A percentile compares a stretch with the other conserved stretches of the same genome.
Evolutionary conservation across 2,797 vertebrate genomes (phyloP).

Genomic region (Decapterus maruadsi): DNA sequence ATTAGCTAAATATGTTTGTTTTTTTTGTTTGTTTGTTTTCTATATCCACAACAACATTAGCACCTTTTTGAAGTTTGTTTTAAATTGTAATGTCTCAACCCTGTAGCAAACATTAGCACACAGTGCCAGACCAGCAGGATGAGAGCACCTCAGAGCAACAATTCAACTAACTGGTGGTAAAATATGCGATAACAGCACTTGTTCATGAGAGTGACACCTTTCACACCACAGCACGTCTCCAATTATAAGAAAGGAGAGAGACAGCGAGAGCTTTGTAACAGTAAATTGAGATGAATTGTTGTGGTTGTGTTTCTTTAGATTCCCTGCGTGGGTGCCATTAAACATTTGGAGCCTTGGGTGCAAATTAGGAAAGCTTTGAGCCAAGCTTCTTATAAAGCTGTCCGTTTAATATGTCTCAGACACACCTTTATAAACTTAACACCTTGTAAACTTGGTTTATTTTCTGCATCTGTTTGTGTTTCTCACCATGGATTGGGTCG

Average conservation of each 20-base stretch:
- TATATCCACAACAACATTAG: conserved; percentile 87
- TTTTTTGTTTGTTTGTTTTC: conserved; percentile 53
- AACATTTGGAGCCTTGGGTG: neutral
- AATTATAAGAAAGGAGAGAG: neutral
- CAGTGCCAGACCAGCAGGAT: conserved; percentile 41
- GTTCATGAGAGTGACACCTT: conserved; percentile 12
- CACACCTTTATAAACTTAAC: neutral
- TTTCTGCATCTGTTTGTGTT: neutral
- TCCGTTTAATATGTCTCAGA: neutral
- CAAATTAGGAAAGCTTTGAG: neutral
- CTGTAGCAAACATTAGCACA: conserved; percentile 43
- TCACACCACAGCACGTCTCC: neutral
- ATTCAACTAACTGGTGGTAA: neutral
- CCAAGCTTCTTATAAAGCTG: neutral
- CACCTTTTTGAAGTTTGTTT: conserved; percentile 85
- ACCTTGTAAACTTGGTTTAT: neutral
- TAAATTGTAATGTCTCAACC: neutral
- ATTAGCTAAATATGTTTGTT: conserved; percentile 89
- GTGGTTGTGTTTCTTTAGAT: neutral
- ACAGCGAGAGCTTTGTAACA: neutral
- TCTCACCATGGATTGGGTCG: neutral
- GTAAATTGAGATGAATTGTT: neutral
- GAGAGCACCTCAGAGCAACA: neutral
- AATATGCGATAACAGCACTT: neutral
- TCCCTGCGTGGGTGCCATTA: neutral